Conservation (phyloP, 1,140 invertebrate genomes). For the Mercenaria mercenaria region DNA sequence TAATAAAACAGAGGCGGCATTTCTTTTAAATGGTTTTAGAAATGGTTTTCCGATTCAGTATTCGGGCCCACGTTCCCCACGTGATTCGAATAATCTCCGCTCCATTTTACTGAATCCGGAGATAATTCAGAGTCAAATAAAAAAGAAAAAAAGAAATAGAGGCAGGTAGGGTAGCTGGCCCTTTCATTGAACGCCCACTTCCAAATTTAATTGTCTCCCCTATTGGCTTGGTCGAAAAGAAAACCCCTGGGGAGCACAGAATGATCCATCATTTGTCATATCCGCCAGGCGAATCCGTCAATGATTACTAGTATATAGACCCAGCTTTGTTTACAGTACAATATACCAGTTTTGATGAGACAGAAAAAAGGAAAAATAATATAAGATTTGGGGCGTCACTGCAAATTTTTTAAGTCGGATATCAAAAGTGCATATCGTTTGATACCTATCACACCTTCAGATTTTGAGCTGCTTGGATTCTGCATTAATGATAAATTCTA, state of each 20-base stretch:
- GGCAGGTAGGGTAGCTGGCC: slow-evolving; percentile 29
- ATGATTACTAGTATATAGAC: slow-evolving; percentile 63
- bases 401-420: slow-evolving; percentile 46
- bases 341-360: slow-evolving; percentile 66
- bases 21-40: too few relatives aligned
- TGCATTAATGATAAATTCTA: slow-evolving; percentile 3
- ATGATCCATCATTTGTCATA: slow-evolving; percentile 51
- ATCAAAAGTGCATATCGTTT: slow-evolving; percentile 59
- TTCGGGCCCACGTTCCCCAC: too few relatives aligned
- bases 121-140: not conserved
- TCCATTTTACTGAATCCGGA: slow-evolving; percentile 9
- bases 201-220: slow-evolving; percentile 34
- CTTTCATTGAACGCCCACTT: slow-evolving; percentile 6
- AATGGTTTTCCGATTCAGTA: not conserved
- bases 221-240: slow-evolving; percentile 50
- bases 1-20: not conserved
- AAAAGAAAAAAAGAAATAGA: slow-evolving; percentile 23
- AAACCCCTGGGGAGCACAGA: not conserved
- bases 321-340: slow-evolving; percentile 56
- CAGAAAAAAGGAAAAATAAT: slow-evolving; percentile 56
- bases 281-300: slow-evolving; percentile 42
- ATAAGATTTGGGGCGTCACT: slow-evolving; percentile 35
- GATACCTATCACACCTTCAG: slow-evolving; percentile 4
- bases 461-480: slow-evolving; percentile 38
- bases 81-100: slow-evolving; percentile 1